Base-by-base conservation (phyloP, 1,140 invertebrate genomes). In the Halictus rubicundus region DNA sequence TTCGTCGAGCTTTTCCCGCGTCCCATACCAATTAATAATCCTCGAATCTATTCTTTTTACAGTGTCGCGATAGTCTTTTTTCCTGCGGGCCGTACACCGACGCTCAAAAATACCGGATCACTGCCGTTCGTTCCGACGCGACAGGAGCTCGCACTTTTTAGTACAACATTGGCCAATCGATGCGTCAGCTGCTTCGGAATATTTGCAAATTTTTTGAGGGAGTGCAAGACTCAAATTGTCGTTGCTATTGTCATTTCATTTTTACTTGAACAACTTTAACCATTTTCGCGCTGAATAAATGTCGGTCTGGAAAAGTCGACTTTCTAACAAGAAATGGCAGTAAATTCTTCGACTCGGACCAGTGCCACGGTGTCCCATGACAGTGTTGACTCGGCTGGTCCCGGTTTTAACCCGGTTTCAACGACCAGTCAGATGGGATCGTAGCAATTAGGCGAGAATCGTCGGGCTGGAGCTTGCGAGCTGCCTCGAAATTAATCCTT, bases 381-480 rank as follows among this genome's bases (percentile, higher is more conserved):
- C 25, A 65, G 37, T 37, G 8, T 9, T 10, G 42, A 46, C 2
- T 10, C 6, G 52, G 25, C 14, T n/a, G 54, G n/a, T 52, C 63
- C 32, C 63, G 49, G 52, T 78, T 37, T 37, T 63, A 69, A 65
- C 21, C 37, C 16, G 52, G 27, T 39, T 66, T 64, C 68, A 54
- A 72, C 54, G 46, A 25, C 42, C 57, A 12, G 49, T 54, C 19
- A 59, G 25, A 74, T 64, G 32, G 52, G 84, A 89, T 87, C 84
- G 87, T 63, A 63, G 85, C 88, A 90, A 90, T 89, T 89, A 88
- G 86, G 68, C 72, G 83, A 85, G 75, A 88, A 88, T 88, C 87
- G 84, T 86, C 81, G 77, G 75, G 73, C 77, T 66, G 78, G 68
- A 80, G 72, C 81, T 64, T 59, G 66, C 61, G 52, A 77, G 79